Evolutionary conservation across 2,113 vertebrate genomes (phyloP), one percentile per base, ranked within the genome.

Genomic region (Cacatua alba): DNA sequence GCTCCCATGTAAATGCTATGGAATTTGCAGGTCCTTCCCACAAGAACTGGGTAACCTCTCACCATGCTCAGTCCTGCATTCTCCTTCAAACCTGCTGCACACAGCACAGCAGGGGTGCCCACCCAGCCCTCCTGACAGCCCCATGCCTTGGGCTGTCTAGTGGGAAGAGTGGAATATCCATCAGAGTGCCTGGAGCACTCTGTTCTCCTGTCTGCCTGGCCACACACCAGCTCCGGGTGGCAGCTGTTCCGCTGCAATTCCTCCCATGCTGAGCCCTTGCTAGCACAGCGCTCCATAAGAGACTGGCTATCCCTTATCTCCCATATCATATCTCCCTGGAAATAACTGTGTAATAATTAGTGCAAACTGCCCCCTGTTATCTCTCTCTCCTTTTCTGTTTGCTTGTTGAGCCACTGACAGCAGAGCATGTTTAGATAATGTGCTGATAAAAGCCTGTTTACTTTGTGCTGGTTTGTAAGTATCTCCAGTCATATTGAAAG

Each of bases 391-490:
- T 78, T 39, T 67, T 84, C 72, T 94, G 83, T 92, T 95, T 92
- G 46, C 55, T 55, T 21, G 46, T 13, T 49, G 81, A 89, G n/a
- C 51, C 16, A 9, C 28, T 60, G 64, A 55, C 28, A 82, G 86
- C 60, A 46, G 64, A 80, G 60, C 2, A 1, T 53, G 72, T 90
- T 93, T 83, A 88, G 83, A 86, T 92, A 92, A 53, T 90, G 83
- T 84, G 76, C 92, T 70, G 63, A 92, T 96, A 96, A 92, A 90
- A 91, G 55, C 51, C 55, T 68, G 80, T 94, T 96, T 92, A 48
- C 55, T 88, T 92, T 88, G n/a, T 63, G 64, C 76, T 75, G 68
- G 31, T 49, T 51, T 84, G 33, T 85, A 29, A 7, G 21, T 86
- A 39, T 67, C 64, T 90, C n/a, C 60, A 63, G 64, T 57, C 16